Percentiles rank a stretch among this genome's conserved stretches.
Evolutionary conservation across 2,113 vertebrate genomes (phyloP).

Genomic region (Cyrtonyx montezumae): DNA sequence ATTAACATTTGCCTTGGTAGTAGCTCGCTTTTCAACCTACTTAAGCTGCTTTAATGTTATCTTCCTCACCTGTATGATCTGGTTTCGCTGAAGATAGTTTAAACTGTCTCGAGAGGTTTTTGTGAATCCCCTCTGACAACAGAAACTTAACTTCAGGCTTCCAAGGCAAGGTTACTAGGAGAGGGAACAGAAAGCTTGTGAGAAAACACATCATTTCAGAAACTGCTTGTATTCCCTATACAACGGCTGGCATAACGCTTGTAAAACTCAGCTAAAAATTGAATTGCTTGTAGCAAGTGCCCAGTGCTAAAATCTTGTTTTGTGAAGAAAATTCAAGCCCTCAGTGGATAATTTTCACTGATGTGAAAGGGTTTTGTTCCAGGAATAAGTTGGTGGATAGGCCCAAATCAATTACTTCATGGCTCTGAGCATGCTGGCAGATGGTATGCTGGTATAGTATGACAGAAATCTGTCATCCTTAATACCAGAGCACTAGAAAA

Average conservation of each 20-base stretch:
- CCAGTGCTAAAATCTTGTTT: not conserved
- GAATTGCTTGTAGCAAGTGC: not conserved
- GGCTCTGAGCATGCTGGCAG: not conserved
- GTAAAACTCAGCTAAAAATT: not conserved
- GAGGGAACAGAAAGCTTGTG: not conserved
- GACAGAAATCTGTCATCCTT: not conserved
- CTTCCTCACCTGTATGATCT: not conserved
- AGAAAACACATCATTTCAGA: not conserved
- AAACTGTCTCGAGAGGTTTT: not conserved
- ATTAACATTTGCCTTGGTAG: not conserved
- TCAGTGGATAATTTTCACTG: not conserved
- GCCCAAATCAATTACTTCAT: not conserved
- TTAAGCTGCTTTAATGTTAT: not conserved
- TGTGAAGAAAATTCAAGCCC: not conserved
- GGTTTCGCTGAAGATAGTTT: not conserved
- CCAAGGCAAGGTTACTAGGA: not conserved
- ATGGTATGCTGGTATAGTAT: not conserved
- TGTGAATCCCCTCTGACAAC: not conserved
- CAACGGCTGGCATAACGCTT: not conserved
- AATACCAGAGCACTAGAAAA: not conserved
- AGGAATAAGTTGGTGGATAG: not conserved
- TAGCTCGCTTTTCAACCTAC: not conserved
- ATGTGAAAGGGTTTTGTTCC: not conserved
- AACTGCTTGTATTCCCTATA: not conserved
- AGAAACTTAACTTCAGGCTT: not conserved